Conservation (phyloP, 1,140 invertebrate genomes). For the Hypsibius dujardini region DNA sequence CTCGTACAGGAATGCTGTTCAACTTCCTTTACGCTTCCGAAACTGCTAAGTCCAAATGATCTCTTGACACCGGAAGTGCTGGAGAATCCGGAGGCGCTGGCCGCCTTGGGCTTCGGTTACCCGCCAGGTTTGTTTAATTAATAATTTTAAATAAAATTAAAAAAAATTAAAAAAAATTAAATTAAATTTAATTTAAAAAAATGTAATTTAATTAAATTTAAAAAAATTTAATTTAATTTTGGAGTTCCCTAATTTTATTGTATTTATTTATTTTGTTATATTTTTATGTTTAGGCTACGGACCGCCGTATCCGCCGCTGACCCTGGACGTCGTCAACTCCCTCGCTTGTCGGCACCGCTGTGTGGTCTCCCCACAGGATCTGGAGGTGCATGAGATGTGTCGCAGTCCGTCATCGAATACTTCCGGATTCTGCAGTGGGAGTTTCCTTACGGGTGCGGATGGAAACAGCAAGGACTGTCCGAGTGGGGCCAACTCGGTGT, state of each 20-base stretch:
- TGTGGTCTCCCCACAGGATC: neutral
- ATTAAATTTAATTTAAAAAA: too few species aligned
- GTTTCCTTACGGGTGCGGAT: neutral
- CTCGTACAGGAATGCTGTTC: too few species aligned
- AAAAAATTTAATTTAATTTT: too few species aligned
- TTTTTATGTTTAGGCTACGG: neutral
- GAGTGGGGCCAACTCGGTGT: neutral
- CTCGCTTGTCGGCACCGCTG: neutral
- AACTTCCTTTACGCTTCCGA: too few species aligned
- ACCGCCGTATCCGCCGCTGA: neutral
- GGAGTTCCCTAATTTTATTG: too few species aligned
- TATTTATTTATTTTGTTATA: too few species aligned
- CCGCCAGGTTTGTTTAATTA: neutral
- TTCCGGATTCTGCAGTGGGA: neutral
- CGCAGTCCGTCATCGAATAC: neutral
- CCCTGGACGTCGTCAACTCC: neutral
- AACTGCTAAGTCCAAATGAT: neutral
- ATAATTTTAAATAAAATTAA: too few species aligned
- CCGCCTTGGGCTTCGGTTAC: neutral
- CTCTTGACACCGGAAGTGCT: neutral
- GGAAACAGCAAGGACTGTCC: neutral
- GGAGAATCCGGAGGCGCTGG: neutral
- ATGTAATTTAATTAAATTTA: too few species aligned
- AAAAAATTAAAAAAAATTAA: too few species aligned
- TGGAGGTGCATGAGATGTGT: neutral